Percentiles rank a stretch among this genome's conserved stretches.
phyloP scores from a whole-genome alignment of 92 coral and sea anemone genomes.

The Virgularia gustaviana region DNA sequence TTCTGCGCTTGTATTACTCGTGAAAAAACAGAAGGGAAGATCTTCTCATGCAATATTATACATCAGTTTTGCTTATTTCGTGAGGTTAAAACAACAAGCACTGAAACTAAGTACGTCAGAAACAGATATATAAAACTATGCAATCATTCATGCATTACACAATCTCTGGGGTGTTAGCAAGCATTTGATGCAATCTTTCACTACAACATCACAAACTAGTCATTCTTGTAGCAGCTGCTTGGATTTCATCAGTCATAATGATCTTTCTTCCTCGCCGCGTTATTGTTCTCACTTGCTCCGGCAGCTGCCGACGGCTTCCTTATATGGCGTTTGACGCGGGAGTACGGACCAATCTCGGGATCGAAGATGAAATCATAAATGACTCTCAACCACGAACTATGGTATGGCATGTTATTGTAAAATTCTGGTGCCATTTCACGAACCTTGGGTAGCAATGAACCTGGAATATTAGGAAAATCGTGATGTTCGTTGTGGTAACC shows the following conservation, averaged over 20 bases:
- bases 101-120: no score
- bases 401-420: slow-evolving; percentile 58
- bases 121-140: no score
- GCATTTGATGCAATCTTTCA: no score
- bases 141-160: no score
- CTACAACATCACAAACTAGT: no score
- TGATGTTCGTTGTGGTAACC: slow-evolving; percentile 78
- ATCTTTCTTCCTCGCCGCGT: neutral
- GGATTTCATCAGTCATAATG: neutral
- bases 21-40: no score
- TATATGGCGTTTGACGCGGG: slow-evolving; percentile 57
- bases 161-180: no score
- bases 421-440: slow-evolving; percentile 60
- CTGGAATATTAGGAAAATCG: slow-evolving; percentile 67
- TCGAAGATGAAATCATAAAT: slow-evolving; percentile 62
- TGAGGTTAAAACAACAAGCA: no score
- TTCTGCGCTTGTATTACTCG: no score
- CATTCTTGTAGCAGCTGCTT: neutral
- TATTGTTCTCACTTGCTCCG: neutral
- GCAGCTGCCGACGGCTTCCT: no score
- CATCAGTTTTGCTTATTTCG: no score
- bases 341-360: slow-evolving; percentile 60
- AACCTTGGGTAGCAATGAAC: slow-evolving; percentile 56
- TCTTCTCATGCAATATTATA: no score
- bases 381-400: slow-evolving; percentile 57